Conservation (phyloP, 35 echinoderm and acorn worm genomes). For the Ptychodera flava region DNA sequence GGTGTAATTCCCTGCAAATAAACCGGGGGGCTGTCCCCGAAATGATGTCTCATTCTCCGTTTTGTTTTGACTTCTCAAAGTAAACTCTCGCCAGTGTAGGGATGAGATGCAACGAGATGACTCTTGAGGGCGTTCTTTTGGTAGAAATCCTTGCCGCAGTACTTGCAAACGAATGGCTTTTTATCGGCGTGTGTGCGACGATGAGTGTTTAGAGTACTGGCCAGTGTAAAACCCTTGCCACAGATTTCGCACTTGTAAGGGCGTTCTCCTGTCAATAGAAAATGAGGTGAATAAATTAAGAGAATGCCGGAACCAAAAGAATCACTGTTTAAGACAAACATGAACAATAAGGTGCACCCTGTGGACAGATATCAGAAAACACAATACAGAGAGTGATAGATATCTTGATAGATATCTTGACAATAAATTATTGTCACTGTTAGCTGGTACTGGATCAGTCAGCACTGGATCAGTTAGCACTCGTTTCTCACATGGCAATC, state of each 20-base stretch:
- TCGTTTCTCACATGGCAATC: too few relatives aligned
- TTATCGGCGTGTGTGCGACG: constrained; percentile 74
- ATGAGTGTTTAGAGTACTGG: constrained; percentile 97
- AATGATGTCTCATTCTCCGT: too few relatives aligned
- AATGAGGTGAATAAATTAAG: constrained; percentile 17
- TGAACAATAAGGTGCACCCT: background rate
- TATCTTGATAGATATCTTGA: too few relatives aligned
- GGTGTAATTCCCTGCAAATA: background rate
- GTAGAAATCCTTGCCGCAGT: constrained; percentile 79
- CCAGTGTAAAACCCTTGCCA: constrained; percentile 89
- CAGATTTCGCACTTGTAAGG: constrained; percentile 86
- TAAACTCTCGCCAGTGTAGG: constrained; percentile 35
- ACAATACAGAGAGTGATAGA: too few relatives aligned
- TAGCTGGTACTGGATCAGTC: too few relatives aligned
- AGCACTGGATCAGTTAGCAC: too few relatives aligned
- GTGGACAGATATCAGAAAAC: too few relatives aligned
- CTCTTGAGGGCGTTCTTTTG: constrained; percentile 84
- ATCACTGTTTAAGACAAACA: background rate
- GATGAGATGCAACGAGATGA: constrained; percentile 81
- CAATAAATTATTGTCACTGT: too few relatives aligned
- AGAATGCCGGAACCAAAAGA: too few relatives aligned
- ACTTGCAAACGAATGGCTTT: constrained; percentile 73
- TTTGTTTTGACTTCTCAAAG: too few relatives aligned
- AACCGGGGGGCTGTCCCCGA: too few relatives aligned
- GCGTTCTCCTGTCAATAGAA: constrained; percentile 60